Evolutionary conservation across 2,888 invertebrate genomes (phyloP).

Genomic region (Crioceris asparagi): DNA sequence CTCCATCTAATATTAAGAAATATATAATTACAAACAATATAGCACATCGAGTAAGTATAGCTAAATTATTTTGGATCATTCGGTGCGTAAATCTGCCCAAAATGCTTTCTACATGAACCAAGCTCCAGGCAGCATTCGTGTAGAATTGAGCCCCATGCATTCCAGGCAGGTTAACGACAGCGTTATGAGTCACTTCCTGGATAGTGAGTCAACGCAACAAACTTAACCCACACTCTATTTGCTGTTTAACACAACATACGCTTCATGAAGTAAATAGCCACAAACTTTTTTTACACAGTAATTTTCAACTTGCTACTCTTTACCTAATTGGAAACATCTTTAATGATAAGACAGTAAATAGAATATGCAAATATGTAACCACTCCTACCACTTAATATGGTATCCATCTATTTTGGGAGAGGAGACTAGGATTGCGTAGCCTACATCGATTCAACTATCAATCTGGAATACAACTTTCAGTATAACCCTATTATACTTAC

Average conservation of each 20-base stretch:
- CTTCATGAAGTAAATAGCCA: no score
- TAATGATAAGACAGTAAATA: no score
- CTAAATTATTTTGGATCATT: slow-evolving; percentile 11
- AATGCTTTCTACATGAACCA: slow-evolving; percentile 21
- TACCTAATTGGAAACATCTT: no score
- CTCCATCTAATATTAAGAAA: slow-evolving; percentile 25
- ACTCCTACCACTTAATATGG: slow-evolving; percentile 19
- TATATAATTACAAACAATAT: slow-evolving; percentile 33
- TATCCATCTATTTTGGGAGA: slow-evolving; percentile 16
- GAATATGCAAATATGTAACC: no score
- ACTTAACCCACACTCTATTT: neutral
- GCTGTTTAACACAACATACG: slow-evolving; percentile 5
- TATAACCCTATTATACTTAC: no score
- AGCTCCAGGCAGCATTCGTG: slow-evolving; percentile 41
- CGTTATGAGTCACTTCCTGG: slow-evolving; percentile 35
- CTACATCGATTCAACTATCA: slow-evolving; percentile 24
- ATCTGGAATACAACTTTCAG: slow-evolving; percentile 24
- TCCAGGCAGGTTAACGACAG: slow-evolving; percentile 38
- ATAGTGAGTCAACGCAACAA: slow-evolving; percentile 21
- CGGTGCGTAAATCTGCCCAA: slow-evolving; percentile 25
- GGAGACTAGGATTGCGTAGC: slow-evolving; percentile 28
- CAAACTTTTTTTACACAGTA: no score
- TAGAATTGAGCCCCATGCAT: slow-evolving; percentile 48
- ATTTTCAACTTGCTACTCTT: no score
- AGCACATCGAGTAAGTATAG: slow-evolving; percentile 37